Conservation (phyloP, 2,797 vertebrate genomes). For the Ammospiza maritima region DNA sequence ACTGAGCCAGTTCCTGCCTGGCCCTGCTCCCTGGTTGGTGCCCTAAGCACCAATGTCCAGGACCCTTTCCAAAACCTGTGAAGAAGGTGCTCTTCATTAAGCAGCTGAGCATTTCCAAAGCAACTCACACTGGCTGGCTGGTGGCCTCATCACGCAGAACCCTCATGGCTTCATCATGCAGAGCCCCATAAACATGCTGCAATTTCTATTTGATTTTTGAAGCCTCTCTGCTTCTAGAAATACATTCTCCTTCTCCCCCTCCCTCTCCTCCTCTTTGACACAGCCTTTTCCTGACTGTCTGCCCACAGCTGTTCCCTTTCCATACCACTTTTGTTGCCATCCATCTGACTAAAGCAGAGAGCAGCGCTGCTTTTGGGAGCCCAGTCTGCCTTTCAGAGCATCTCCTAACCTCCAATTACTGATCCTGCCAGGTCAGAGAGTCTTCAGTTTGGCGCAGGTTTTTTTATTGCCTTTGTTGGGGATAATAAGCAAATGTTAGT, state of each 20-base stretch:
- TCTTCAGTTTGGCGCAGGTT: neutral
- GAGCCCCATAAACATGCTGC: rapidly evolving
- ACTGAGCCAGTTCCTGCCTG: neutral
- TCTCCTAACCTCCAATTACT: neutral
- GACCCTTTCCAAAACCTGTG: neutral
- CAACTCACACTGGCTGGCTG: neutral
- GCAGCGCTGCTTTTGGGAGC: neutral
- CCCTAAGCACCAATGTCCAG: neutral
- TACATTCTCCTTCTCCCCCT: neutral
- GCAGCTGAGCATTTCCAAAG: neutral
- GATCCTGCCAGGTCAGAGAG: neutral
- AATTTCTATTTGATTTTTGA: neutral
- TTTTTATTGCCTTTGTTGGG: neutral
- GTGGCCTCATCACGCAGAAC: too few relatives aligned
- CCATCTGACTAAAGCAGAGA: neutral
- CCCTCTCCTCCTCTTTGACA: neutral
- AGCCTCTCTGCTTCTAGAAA: neutral
- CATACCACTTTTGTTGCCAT: neutral
- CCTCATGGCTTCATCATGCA: rapidly evolving
- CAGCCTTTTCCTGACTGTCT: neutral
- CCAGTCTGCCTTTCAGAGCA: neutral
- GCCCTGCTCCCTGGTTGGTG: neutral
- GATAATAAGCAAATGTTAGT: neutral
- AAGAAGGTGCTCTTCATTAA: neutral
- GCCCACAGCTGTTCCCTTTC: neutral